Percentiles rank a stretch among this genome's conserved stretches.
phyloP scores from a whole-genome alignment of 2,113 vertebrate species.

The Leucosticte australis region DNA sequence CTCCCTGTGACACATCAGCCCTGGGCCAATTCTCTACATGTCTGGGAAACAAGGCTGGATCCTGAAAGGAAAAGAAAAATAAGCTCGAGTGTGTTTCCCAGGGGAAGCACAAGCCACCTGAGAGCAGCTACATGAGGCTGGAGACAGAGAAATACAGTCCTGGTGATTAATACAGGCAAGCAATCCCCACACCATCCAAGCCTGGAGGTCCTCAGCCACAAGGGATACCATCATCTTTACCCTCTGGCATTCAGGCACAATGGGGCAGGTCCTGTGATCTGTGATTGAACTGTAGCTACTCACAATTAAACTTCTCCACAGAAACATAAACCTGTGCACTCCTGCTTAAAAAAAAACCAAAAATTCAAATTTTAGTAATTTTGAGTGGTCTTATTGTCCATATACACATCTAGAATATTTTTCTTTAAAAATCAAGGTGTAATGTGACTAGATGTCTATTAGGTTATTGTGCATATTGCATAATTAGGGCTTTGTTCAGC shows the following conservation, averaged over 20 bases:
- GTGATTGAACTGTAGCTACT: neutral
- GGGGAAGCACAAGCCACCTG: neutral
- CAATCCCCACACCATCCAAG: neutral
- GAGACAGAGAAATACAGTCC: neutral
- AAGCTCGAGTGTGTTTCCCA: neutral
- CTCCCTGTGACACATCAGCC: neutral
- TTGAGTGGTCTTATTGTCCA: neutral
- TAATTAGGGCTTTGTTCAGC: neutral
- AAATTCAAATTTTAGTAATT: neutral
- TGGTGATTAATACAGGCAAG: neutral
- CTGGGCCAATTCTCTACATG: neutral
- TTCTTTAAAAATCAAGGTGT: neutral
- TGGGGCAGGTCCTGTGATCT: neutral
- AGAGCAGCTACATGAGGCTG: neutral
- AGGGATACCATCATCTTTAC: neutral
- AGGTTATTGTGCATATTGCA: neutral
- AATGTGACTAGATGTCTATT: neutral
- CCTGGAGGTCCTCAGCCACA: neutral
- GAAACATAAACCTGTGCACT: neutral
- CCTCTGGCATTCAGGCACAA: neutral
- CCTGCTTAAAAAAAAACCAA: neutral
- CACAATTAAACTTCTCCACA: neutral
- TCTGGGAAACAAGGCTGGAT: neutral
- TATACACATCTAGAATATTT: neutral
- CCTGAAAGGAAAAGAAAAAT: neutral